A percentile compares a stretch with the other conserved stretches of the same genome.
Conservation (phyloP, 1,140 invertebrate genomes). For the Brachionus manjavacas region DNA sequence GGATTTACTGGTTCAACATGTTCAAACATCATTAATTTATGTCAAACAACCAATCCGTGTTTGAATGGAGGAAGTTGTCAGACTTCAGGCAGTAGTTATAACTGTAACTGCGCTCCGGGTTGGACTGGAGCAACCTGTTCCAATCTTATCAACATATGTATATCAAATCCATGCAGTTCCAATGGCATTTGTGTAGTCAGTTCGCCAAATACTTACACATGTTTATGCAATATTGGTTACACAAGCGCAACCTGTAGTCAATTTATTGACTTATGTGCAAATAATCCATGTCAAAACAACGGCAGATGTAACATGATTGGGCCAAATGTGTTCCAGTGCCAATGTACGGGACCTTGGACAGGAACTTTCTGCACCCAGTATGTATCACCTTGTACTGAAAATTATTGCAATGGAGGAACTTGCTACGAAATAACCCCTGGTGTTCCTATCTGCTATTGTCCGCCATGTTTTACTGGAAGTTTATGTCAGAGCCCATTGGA, state of each 20-base stretch:
- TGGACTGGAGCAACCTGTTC: conserved; percentile 57
- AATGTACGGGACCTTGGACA: neutral
- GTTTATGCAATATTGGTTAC: conserved; percentile 80
- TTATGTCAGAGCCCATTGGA: neutral
- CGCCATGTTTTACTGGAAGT: conserved; percentile 1
- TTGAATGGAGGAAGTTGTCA: conserved; percentile 30
- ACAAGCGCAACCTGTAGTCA: conserved; percentile 86
- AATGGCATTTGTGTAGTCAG: conserved; percentile 25
- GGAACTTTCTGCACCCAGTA: conserved; percentile 13
- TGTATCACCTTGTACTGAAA: conserved; percentile 27
- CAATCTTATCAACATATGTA: conserved; percentile 64
- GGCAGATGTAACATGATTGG: conserved; percentile 32
- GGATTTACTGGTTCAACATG: conserved; percentile 91
- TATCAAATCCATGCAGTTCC: conserved; percentile 44
- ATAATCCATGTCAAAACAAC: conserved; percentile 36
- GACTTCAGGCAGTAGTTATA: neutral
- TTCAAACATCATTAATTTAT: conserved; percentile 84
- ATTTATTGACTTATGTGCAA: conserved; percentile 64
- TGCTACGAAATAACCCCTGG: conserved; percentile 28
- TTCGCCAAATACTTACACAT: conserved; percentile 63
- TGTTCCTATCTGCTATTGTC: conserved; percentile 15
- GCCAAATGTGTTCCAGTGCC: conserved; percentile 7
- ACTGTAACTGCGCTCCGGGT: conserved; percentile 43
- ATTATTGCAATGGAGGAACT: conserved; percentile 42
- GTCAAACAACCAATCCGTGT: conserved; percentile 51